These are phyloP conservation scores for Tyrannus savana DNA, from an alignment of 2,113 vertebrate species.

Conservation along the genomic window DNA sequence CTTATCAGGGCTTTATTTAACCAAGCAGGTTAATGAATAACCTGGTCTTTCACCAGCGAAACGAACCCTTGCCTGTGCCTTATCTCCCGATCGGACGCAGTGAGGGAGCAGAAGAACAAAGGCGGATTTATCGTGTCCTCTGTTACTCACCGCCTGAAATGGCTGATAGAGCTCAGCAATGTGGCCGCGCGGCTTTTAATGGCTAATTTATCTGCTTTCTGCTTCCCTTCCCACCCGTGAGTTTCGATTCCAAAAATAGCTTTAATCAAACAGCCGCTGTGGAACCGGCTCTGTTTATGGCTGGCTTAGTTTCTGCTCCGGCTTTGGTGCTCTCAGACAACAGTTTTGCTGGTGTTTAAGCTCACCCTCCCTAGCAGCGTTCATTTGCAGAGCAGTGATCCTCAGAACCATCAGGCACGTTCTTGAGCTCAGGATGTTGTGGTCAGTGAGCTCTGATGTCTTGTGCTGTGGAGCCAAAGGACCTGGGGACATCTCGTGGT, in stretches of 20 bases:
- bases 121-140: neutral
- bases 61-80: neutral
- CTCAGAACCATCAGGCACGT: neutral
- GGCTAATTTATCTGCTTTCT: conserved; percentile 25
- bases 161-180: neutral
- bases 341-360: neutral
- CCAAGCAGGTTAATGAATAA: conserved; percentile 60
- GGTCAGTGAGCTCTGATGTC: neutral
- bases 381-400: neutral
- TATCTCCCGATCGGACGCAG: neutral
- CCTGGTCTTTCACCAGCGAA: neutral
- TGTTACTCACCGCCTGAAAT: neutral
- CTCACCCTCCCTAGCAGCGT: neutral
- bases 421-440: neutral
- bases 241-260: conserved; percentile 29
- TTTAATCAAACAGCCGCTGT: neutral
- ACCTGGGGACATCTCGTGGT: accelerated
- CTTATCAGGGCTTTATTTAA: conserved; percentile 18
- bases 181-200: neutral
- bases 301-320: neutral
- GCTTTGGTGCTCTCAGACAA: neutral
- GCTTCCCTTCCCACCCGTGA: neutral
- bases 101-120: conserved; percentile 45
- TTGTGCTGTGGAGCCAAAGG: neutral
- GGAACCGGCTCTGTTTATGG: neutral